Evolutionary conservation across 2,888 invertebrate species (phyloP).

Genomic region (Heliconius ismenius): DNA sequence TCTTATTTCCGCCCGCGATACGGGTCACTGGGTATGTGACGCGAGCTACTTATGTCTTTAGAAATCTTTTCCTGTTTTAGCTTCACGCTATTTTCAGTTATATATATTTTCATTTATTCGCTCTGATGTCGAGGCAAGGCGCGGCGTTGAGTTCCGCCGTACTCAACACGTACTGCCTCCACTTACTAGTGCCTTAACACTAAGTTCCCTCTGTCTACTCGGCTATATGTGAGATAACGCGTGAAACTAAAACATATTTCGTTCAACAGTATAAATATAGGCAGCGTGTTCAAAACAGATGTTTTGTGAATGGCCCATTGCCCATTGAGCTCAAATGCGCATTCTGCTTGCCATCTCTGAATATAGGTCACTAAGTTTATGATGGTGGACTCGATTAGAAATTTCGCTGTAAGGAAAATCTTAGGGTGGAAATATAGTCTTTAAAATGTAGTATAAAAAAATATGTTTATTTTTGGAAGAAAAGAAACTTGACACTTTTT

Average conservation of each 20-base stretch:
- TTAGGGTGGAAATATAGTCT: too few species aligned
- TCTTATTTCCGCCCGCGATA: slow-evolving; percentile 25
- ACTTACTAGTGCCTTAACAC: too few species aligned
- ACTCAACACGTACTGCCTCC: too few species aligned
- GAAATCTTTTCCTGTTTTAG: background rate
- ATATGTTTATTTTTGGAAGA: too few species aligned
- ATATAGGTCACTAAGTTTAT: slow-evolving; percentile 20
- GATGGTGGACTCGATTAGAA: background rate
- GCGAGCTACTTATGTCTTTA: background rate
- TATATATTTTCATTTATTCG: too few species aligned
- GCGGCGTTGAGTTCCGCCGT: too few species aligned
- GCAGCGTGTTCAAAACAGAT: slow-evolving; percentile 2
- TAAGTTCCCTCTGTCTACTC: too few species aligned
- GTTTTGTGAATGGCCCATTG: slow-evolving; percentile 20
- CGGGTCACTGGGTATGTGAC: slow-evolving; percentile 24
- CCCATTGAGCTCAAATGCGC: slow-evolving; percentile 20
- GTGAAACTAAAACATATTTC: background rate
- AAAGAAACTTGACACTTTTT: too few species aligned
- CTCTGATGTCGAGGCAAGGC: too few species aligned
- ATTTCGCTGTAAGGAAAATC: background rate
- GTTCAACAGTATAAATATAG: background rate
- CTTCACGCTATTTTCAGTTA: too few species aligned
- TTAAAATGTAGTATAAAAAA: too few species aligned
- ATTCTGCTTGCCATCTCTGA: slow-evolving; percentile 3
- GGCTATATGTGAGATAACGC: too few species aligned